Evolutionary conservation across 2,888 invertebrate genomes (phyloP).

Genomic region (Drosophila kanekoi): DNA sequence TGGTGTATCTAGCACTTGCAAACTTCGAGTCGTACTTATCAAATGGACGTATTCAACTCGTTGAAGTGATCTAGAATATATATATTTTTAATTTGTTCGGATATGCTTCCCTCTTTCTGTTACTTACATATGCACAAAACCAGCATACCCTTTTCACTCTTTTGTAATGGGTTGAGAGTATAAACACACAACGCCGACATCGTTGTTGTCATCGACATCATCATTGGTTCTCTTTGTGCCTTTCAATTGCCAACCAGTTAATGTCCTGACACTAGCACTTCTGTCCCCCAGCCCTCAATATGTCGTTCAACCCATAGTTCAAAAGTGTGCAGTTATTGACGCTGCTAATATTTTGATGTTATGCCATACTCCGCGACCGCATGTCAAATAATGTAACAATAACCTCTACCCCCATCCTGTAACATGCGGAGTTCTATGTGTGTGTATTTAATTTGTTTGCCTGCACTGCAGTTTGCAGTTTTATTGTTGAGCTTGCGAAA

Average conservation of each 20-base stretch:
- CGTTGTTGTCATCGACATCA: constrained; percentile 36
- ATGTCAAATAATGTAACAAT: constrained; percentile 47
- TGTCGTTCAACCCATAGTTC: constrained; percentile 35
- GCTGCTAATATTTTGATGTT: constrained; percentile 72
- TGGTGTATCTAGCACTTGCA: too few species aligned
- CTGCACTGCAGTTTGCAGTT: constrained; percentile 46
- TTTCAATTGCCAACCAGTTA: constrained; percentile 45
- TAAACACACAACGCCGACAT: constrained; percentile 58
- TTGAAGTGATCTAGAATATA: too few species aligned
- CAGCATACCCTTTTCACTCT: too few species aligned
- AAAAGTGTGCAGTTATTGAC: constrained; percentile 70
- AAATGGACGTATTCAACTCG: too few species aligned
- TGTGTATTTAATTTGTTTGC: constrained; percentile 39
- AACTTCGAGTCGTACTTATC: too few species aligned
- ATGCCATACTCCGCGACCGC: constrained; percentile 25
- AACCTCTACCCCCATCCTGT: neutral
- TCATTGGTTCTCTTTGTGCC: constrained; percentile 54
- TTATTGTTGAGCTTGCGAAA: constrained; percentile 63
- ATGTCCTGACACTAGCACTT: neutral
- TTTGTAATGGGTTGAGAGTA: too few species aligned
- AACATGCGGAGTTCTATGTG: neutral
- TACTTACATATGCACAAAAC: too few species aligned
- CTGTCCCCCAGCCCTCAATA: neutral
- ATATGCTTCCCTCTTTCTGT: too few species aligned
- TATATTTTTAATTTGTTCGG: too few species aligned